These are phyloP conservation scores for Branchellion lobata DNA, from an alignment of 2,888 invertebrate genomes.

Conservation along the genomic window DNA sequence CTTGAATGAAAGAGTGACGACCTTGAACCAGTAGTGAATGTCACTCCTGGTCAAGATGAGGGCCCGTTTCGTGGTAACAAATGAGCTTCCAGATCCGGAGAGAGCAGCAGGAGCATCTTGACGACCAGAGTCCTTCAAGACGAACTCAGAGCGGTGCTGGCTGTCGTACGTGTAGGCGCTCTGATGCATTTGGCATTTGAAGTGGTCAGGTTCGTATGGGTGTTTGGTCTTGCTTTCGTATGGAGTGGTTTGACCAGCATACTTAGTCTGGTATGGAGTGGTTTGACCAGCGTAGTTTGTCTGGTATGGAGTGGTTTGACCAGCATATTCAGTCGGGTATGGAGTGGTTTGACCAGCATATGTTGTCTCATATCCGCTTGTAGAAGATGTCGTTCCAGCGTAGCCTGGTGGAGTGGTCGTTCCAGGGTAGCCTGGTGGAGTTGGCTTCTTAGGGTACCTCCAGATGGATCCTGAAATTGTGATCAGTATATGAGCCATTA, in stretches of 20 bases:
- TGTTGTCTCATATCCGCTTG: not conserved
- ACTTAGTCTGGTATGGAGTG: not conserved
- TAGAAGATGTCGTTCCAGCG: not conserved
- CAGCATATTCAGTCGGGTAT: not conserved
- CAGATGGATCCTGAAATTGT: too few species aligned
- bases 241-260: constrained; percentile 5
- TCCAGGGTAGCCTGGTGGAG: too few species aligned
- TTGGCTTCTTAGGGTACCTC: too few species aligned
- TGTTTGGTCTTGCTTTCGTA: not conserved
- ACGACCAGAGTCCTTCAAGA: not conserved
- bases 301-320: not conserved
- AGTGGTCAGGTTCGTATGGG: not conserved
- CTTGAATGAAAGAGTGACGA: not conserved
- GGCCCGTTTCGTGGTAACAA: not conserved
- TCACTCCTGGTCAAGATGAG: not conserved
- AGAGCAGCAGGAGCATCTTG: not conserved
- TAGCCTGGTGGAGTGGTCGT: not conserved
- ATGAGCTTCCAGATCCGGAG: not conserved
- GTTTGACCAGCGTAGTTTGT: not conserved
- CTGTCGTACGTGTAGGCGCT: not conserved
- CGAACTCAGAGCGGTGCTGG: not conserved
- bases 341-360: not conserved
- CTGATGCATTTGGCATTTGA: not conserved
- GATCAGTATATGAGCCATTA: too few species aligned
- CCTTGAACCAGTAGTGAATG: not conserved